Conservation (phyloP, 1,140 invertebrate species). For the Atta cephalotes region DNA sequence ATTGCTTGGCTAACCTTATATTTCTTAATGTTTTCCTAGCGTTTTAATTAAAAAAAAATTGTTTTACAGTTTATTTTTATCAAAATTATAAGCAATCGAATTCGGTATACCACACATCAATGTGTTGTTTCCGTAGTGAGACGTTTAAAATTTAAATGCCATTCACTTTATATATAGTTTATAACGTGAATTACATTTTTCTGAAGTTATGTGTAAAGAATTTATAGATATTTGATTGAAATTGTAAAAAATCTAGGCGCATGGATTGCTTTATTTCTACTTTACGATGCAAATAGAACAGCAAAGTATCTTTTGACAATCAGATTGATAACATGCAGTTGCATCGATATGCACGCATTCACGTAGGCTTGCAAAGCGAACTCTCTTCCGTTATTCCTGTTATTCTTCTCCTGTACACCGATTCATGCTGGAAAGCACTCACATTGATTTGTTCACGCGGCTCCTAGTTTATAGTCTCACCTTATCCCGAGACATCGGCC, state of each 20-base stretch:
- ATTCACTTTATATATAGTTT: not conserved
- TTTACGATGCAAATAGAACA: conserved; percentile 1
- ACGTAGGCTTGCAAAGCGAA: conserved; percentile 74
- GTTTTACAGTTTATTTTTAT: too few species aligned
- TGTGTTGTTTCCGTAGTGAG: too few species aligned
- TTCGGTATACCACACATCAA: too few species aligned
- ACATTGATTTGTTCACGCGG: conserved; percentile 84
- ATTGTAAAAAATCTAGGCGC: not conserved
- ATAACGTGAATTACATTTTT: not conserved
- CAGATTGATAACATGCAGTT: conserved; percentile 76
- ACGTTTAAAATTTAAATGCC: not conserved
- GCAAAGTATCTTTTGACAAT: conserved; percentile 74
- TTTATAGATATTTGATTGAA: not conserved
- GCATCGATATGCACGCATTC: conserved; percentile 62
- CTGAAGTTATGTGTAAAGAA: not conserved
- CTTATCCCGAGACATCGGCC: conserved; percentile 66
- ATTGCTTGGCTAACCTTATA: too few species aligned
- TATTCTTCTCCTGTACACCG: conserved; percentile 19
- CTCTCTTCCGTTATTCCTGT: conserved; percentile 63
- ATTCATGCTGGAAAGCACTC: conserved; percentile 77
- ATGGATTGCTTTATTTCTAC: conserved; percentile 20
- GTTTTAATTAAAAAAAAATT: too few species aligned
- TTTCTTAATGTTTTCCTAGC: too few species aligned
- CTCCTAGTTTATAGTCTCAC: conserved; percentile 80
- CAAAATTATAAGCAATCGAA: too few species aligned